Conservation (phyloP, 2,113 vertebrate species). For the Colossoma macropomum region DNA sequence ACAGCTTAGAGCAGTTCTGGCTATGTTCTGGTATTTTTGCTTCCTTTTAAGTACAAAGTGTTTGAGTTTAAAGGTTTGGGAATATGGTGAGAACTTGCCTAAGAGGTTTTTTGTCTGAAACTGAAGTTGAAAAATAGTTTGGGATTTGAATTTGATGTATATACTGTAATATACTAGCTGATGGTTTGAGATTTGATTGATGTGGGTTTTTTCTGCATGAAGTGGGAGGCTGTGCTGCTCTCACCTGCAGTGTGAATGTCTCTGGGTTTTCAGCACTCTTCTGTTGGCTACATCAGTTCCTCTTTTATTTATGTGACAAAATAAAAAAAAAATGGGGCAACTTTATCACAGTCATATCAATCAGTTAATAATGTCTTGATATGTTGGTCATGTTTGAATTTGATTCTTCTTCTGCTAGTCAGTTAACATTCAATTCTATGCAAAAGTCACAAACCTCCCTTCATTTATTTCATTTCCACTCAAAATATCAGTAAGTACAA, state of each 20-base stretch:
- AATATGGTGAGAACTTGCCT: background rate
- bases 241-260: conserved; percentile 13
- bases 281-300: background rate
- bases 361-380: background rate
- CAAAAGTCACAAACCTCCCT: too few relatives aligned
- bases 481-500: too few relatives aligned
- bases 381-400: background rate
- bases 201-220: background rate
- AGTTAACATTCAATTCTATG: too few relatives aligned
- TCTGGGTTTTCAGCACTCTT: conserved; percentile 23
- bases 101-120: background rate
- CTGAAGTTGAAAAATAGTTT: background rate
- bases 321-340: conserved; percentile 28
- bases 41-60: background rate
- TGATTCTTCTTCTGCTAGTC: too few relatives aligned
- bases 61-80: background rate
- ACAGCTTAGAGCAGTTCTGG: background rate
- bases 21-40: background rate
- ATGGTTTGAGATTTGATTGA: conserved; percentile 12
- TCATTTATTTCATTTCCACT: too few relatives aligned
- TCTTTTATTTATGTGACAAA: conserved; percentile 41
- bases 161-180: conserved; percentile 26
- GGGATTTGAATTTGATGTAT: background rate
- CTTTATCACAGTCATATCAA: background rate
- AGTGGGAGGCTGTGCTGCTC: background rate